phyloP scores from a whole-genome alignment of 2,888 invertebrate genomes.

The Cybosia mesomella region DNA sequence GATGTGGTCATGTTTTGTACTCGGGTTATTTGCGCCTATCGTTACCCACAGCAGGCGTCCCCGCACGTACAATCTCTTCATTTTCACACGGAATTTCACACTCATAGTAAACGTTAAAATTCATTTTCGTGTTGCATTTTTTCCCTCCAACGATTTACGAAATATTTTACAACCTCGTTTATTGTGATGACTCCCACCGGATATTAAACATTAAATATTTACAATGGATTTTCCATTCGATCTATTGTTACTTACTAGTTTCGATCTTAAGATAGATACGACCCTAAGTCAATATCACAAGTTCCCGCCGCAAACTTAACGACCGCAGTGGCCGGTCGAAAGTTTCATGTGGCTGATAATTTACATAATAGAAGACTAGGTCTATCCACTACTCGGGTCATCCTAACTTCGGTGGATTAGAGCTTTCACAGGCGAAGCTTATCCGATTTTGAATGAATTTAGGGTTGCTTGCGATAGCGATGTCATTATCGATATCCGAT shows the following conservation, averaged over 20 bases:
- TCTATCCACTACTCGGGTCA: slow-evolving; percentile 84
- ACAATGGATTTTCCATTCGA: slow-evolving; percentile 54
- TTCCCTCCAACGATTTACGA: slow-evolving; percentile 18
- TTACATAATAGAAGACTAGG: slow-evolving; percentile 86
- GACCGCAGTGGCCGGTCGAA: slow-evolving; percentile 77
- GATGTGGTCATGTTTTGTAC: slow-evolving; percentile 68
- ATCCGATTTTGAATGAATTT: slow-evolving; percentile 85
- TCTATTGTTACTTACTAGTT: slow-evolving; percentile 62
- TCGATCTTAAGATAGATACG: slow-evolving; percentile 72
- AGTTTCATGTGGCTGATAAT: slow-evolving; percentile 84
- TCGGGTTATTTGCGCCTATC: slow-evolving; percentile 72
- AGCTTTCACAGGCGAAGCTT: slow-evolving; percentile 82
- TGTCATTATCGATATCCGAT: slow-evolving; percentile 86
- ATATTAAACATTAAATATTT: slow-evolving; percentile 57
- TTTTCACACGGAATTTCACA: slow-evolving; percentile 70
- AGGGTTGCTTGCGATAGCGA: slow-evolving; percentile 82
- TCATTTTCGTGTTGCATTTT: slow-evolving; percentile 49
- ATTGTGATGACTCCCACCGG: slow-evolving; percentile 26
- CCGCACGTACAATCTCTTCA: slow-evolving; percentile 71
- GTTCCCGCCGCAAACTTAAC: slow-evolving; percentile 79
- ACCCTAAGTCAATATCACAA: slow-evolving; percentile 79
- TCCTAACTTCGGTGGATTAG: slow-evolving; percentile 84
- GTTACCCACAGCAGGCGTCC: slow-evolving; percentile 74
- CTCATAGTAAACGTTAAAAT: slow-evolving; percentile 56
- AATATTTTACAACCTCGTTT: slow-evolving; percentile 36